Percentiles rank a stretch among this genome's conserved stretches.
phyloP scores from a whole-genome alignment of 2,113 vertebrate genomes.

The Macrotus californicus region DNA sequence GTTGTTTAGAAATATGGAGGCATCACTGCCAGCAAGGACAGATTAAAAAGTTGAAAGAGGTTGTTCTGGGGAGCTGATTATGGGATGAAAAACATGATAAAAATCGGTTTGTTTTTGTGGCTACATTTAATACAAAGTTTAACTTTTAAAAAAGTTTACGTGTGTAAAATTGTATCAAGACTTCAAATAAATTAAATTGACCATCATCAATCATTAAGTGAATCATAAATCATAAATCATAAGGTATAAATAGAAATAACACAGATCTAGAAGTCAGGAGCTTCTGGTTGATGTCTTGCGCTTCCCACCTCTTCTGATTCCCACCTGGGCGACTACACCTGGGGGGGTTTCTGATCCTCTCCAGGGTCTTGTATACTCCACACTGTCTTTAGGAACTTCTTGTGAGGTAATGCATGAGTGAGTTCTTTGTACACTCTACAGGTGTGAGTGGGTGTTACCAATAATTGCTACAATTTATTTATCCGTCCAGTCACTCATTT shows the following conservation, averaged over 20 bases:
- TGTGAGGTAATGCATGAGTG: rapidly evolving
- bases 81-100: background rate
- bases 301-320: background rate
- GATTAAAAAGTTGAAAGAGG: background rate
- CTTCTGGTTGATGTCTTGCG: too few relatives aligned
- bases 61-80: background rate
- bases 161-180: background rate
- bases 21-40: background rate
- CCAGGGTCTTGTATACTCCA: background rate
- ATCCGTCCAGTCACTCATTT: background rate
- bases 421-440: background rate
- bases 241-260: background rate
- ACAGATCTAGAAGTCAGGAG: background rate
- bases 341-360: background rate
- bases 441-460: background rate
- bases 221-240: too few relatives aligned
- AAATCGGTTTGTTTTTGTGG: background rate
- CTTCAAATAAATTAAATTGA: background rate
- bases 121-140: background rate
- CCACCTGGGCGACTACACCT: background rate
- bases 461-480: background rate
- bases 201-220: too few relatives aligned
- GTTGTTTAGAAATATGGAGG: background rate
- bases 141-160: background rate
- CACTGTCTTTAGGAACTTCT: too few relatives aligned